Evolutionary conservation across 1,140 invertebrate species (phyloP).

Genomic region (Portunus trituberculatus): DNA sequence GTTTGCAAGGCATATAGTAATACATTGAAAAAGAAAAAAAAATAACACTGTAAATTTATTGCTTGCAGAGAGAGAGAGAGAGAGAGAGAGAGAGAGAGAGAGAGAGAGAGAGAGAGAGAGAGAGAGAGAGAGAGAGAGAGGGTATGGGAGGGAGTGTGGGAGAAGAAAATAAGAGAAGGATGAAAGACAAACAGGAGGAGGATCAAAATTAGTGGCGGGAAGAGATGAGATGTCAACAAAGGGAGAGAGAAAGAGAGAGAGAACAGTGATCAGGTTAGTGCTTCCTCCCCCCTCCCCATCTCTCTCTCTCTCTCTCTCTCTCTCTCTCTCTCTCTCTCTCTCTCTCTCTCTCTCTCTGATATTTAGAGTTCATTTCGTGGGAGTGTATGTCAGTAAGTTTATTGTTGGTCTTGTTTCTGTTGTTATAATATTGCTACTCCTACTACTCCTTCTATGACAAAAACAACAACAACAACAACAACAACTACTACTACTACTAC

Average conservation of each 20-base stretch:
- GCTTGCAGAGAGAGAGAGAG: neutral
- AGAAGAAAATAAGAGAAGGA: neutral
- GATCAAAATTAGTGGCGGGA: neutral
- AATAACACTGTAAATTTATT: neutral
- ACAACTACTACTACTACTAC: slow-evolving; percentile 22
- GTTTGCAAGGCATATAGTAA: neutral
- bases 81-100: slow-evolving; percentile 10
- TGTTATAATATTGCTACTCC: neutral
- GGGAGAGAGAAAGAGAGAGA: neutral
- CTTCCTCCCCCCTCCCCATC: neutral
- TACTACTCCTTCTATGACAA: neutral
- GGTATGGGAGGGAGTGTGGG: neutral
- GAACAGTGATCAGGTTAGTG: too few relatives aligned
- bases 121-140: neutral
- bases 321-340: slow-evolving; percentile 32
- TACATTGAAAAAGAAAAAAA: neutral
- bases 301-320: slow-evolving; percentile 32
- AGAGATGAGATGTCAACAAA: too few relatives aligned
- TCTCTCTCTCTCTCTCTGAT: neutral
- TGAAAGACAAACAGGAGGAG: neutral
- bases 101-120: neutral
- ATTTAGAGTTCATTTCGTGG: neutral
- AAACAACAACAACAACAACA: neutral
- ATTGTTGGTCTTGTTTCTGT: neutral
- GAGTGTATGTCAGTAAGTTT: neutral